Conservation (phyloP, 2,888 invertebrate species). For the Timema podura region DNA sequence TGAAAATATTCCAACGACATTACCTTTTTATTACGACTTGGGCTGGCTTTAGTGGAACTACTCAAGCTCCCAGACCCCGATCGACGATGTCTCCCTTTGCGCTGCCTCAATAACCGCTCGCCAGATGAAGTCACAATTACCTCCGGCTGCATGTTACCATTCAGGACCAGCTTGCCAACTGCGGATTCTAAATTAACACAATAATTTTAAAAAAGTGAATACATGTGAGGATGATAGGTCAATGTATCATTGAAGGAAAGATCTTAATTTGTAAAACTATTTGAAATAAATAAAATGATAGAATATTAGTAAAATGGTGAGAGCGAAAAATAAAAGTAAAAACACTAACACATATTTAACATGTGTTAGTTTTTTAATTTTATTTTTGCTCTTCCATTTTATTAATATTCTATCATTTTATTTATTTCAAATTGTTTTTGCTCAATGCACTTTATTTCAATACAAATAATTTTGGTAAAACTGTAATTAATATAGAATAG, state of each 20-base stretch:
- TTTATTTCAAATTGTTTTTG: no score
- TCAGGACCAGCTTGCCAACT: conserved; percentile 27
- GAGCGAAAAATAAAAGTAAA: no score
- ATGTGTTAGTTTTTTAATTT: no score
- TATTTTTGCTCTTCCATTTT: no score
- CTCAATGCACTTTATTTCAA: no score
- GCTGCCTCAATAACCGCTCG: conserved; percentile 40
- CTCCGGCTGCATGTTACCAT: conserved; percentile 25
- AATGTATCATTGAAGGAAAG: background rate
- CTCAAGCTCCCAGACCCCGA: conserved; percentile 53
- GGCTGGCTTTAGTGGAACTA: conserved; percentile 39
- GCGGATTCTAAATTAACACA: conserved; percentile 21
- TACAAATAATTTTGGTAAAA: no score
- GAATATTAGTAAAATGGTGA: no score
- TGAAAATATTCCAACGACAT: background rate
- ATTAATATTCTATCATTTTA: no score
- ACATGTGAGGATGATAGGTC: background rate
- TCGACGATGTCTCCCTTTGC: conserved; percentile 55
- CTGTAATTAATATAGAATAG: no score
- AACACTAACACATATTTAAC: no score
- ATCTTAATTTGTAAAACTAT: background rate
- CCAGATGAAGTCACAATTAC: conserved; percentile 23
- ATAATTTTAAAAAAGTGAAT: background rate
- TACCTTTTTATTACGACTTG: conserved; percentile 28
- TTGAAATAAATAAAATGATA: background rate